Conservation (phyloP, 2,113 vertebrate species). For the Pionites leucogaster region DNA sequence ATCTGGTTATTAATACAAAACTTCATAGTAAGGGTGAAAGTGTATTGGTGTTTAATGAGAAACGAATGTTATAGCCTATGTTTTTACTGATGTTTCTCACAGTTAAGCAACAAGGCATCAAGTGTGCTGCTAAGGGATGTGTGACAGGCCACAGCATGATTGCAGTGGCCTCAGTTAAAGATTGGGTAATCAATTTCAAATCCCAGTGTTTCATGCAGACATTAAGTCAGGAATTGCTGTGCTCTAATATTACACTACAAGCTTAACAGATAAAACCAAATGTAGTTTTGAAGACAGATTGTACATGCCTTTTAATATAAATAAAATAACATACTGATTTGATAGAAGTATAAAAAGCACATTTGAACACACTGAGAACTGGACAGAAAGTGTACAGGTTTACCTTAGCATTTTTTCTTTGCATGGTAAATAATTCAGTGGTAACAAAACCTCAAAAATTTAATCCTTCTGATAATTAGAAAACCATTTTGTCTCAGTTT, state of each 20-base stretch:
- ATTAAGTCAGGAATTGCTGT: background rate
- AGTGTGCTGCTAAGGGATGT: background rate
- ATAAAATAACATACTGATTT: background rate
- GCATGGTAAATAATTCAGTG: background rate
- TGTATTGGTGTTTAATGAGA: background rate
- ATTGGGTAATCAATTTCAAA: background rate
- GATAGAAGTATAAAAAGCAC: background rate
- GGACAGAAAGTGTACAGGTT: background rate
- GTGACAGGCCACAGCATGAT: background rate
- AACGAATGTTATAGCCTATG: background rate
- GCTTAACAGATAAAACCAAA: background rate
- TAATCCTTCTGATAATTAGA: background rate
- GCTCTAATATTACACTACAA: background rate
- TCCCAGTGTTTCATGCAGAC: background rate
- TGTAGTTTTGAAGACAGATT: background rate
- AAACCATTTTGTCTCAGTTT: fast-evolving
- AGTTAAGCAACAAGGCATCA: background rate
- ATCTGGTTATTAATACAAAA: background rate
- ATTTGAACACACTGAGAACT: background rate
- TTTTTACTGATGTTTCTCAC: background rate
- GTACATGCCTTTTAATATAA: background rate
- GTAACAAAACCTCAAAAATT: background rate
- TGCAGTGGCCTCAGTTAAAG: background rate
- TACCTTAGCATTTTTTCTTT: background rate
- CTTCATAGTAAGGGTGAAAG: background rate